phyloP scores from a whole-genome alignment of 2,888 invertebrate species.

The Bombylius discolor region DNA sequence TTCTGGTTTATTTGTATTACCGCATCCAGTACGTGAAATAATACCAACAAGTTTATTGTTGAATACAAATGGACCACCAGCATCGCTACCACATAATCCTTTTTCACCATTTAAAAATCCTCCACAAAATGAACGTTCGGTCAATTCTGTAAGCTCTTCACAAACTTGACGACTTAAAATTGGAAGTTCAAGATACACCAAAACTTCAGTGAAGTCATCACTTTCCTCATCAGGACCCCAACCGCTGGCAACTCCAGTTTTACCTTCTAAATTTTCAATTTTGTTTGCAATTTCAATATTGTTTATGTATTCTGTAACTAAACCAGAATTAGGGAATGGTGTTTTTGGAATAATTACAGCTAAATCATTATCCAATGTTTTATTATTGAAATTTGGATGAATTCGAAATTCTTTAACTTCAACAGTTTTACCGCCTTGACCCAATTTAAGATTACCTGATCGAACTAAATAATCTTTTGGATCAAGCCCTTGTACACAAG shows the following conservation, averaged over 20 bases:
- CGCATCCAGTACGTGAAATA: slow-evolving; percentile 12
- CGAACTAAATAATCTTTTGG: not conserved
- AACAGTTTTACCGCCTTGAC: not conserved
- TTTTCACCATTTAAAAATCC: slow-evolving; percentile 5
- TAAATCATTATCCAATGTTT: not conserved
- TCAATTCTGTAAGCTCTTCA: slow-evolving; percentile 13
- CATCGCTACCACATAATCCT: slow-evolving; percentile 12
- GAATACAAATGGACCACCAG: slow-evolving; percentile 11
- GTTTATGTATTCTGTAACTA: not conserved
- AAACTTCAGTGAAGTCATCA: not conserved
- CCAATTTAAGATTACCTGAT: not conserved
- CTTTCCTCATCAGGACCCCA: not conserved
- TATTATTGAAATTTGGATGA: not conserved
- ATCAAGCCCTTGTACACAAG: not conserved
- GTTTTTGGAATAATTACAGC: not conserved
- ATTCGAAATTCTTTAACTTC: not conserved
- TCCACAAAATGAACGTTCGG: slow-evolving; percentile 9
- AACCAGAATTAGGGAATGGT: not conserved
- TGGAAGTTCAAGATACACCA: slow-evolving; percentile 38
- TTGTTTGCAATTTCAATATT: not conserved
- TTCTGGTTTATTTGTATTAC: slow-evolving; percentile 5
- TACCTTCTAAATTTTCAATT: not conserved
- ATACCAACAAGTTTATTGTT: slow-evolving; percentile 6
- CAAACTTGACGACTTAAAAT: slow-evolving; percentile 36
- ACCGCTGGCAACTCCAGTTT: not conserved